Conservation (phyloP, 2,797 vertebrate genomes). For the Hyperoplus lanceolatus region DNA sequence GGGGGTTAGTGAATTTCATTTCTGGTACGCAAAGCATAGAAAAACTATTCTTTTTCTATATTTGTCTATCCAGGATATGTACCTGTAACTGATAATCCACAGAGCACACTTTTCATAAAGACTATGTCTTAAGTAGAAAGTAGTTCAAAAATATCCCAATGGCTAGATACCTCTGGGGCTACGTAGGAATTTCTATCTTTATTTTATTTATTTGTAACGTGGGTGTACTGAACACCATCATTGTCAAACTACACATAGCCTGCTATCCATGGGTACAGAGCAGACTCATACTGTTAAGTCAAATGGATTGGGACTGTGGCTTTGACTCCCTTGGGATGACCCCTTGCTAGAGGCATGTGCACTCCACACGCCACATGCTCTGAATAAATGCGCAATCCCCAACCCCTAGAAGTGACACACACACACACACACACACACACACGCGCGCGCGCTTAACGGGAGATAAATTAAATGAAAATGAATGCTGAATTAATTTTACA, state of each 20-base stretch:
- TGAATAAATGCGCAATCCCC: conserved; percentile 41
- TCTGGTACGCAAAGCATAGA: background rate
- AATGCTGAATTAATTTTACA: conserved; percentile 47
- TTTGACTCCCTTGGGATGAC: conserved; percentile 64
- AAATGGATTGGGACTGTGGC: conserved; percentile 38
- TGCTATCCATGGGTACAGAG: conserved; percentile 12
- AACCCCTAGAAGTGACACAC: background rate
- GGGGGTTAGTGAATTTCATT: background rate
- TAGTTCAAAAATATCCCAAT: background rate
- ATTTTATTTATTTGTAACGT: background rate
- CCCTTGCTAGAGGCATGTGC: conserved; percentile 43
- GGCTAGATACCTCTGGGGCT: too few relatives aligned
- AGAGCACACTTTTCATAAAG: background rate
- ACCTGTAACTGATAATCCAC: background rate
- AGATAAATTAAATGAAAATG: conserved; percentile 62
- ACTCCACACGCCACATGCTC: conserved; percentile 46
- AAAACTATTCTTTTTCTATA: background rate
- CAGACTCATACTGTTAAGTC: conserved; percentile 36
- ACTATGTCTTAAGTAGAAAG: conserved; percentile 2
- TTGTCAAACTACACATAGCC: background rate
- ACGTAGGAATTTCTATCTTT: background rate
- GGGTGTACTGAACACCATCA: conserved; percentile 10
- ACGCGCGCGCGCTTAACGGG: conserved; percentile 18
- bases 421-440: conserved; percentile 30
- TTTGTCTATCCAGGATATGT: conserved; percentile 2